Percentiles rank a stretch among this genome's conserved stretches.
Conservation (phyloP, 2,888 invertebrate genomes). For the Lymantria dispar region DNA sequence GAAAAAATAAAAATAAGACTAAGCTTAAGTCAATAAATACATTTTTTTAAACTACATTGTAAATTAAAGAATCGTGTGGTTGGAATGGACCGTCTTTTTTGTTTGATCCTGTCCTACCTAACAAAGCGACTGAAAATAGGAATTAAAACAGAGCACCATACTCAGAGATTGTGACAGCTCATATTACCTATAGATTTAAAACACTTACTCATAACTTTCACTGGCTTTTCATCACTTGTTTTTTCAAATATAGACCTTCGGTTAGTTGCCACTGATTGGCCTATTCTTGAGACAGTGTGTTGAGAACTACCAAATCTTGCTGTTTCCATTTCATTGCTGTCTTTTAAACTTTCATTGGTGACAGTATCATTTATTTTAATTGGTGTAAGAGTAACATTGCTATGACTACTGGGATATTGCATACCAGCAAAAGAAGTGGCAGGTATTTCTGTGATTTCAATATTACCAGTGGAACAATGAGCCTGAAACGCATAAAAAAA, state of each 20-base stretch:
- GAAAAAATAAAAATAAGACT: slow-evolving; percentile 22
- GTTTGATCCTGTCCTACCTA: no score
- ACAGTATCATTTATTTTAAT: slow-evolving; percentile 30
- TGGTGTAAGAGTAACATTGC: slow-evolving; percentile 31
- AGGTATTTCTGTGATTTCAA: slow-evolving; percentile 36
- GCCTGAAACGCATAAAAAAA: slow-evolving; percentile 31
- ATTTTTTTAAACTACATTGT: no score
- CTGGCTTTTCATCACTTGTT: slow-evolving; percentile 18
- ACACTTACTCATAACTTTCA: slow-evolving; percentile 36
- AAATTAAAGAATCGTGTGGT: no score
- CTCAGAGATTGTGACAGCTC: no score
- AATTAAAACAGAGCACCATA: no score
- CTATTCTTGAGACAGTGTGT: slow-evolving; percentile 39
- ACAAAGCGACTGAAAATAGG: no score
- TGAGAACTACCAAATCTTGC: slow-evolving; percentile 31
- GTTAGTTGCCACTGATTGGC: slow-evolving; percentile 43
- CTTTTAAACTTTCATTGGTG: slow-evolving; percentile 24
- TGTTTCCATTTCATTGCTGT: slow-evolving; percentile 34
- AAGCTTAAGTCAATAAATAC: no score
- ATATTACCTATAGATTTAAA: background rate
- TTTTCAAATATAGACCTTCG: slow-evolving; percentile 57
- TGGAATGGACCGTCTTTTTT: no score
- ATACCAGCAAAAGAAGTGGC: slow-evolving; percentile 35
- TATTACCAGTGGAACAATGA: slow-evolving; percentile 29
- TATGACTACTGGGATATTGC: slow-evolving; percentile 18